These are phyloP conservation scores for Channa argus DNA, from an alignment of 2,113 vertebrate species.

Conservation along the genomic window DNA sequence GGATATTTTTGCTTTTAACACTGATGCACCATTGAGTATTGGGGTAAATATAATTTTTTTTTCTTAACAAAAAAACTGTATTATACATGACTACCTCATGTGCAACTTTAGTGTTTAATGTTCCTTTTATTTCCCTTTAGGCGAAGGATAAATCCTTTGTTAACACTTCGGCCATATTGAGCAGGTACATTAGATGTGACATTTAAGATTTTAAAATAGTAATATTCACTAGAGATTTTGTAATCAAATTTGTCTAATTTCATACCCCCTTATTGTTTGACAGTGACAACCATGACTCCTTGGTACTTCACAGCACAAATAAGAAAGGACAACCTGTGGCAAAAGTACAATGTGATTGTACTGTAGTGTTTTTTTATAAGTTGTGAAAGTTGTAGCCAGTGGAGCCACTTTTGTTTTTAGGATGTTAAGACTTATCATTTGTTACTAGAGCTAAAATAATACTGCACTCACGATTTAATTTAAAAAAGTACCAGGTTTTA, in stretches of 20 bases:
- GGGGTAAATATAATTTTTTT: constrained; percentile 58
- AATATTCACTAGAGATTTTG: neutral
- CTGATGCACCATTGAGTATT: constrained; percentile 42
- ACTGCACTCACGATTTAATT: too few species aligned
- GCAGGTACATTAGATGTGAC: constrained; percentile 62
- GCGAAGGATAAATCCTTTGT: constrained; percentile 32
- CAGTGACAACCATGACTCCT: constrained; percentile 52
- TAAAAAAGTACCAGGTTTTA: too few species aligned
- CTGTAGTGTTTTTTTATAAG: neutral
- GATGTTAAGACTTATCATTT: too few species aligned
- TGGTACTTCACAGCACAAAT: constrained; percentile 34
- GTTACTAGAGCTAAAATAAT: too few species aligned
- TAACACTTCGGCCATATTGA: constrained; percentile 46
- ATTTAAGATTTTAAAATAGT: neutral
- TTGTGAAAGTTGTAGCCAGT: too few species aligned
- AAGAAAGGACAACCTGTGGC: constrained; percentile 44
- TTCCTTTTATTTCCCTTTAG: constrained; percentile 54
- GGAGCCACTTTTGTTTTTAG: too few species aligned
- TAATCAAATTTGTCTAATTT: constrained; percentile 16
- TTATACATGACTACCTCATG: neutral
- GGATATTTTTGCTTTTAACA: constrained; percentile 75
- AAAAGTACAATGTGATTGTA: constrained; percentile 54
- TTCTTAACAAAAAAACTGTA: too few species aligned
- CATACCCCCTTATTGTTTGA: constrained; percentile 14
- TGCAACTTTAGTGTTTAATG: neutral